Percentiles rank a stretch among this genome's conserved stretches.
Conservation (phyloP, 2,797 vertebrate genomes). For the Apogon talboti region DNA sequence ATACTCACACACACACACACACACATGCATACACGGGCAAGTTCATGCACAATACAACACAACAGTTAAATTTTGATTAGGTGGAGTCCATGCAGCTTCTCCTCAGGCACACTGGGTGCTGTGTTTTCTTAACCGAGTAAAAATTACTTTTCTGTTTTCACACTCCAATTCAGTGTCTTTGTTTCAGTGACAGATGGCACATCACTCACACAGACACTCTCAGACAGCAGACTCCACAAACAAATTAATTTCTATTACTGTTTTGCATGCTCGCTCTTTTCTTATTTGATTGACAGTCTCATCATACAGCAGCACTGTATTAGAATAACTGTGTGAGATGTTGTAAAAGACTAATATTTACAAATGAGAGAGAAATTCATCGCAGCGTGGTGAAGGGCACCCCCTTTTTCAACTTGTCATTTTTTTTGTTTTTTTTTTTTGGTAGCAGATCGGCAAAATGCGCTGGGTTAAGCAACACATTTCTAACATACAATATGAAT, state of each 20-base stretch:
- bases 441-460: too few relatives aligned
- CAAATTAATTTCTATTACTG: conserved; percentile 79
- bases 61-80: conserved; percentile 70
- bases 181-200: conserved; percentile 76
- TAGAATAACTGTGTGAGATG: conserved; percentile 35
- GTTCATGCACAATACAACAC: conserved; percentile 36
- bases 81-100: conserved; percentile 50
- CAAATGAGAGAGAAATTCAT: conserved; percentile 47
- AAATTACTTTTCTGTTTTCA: conserved; percentile 60
- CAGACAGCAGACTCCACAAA: conserved; percentile 74
- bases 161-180: conserved; percentile 67
- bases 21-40: conserved; percentile 1
- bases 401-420: conserved; percentile 21
- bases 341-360: conserved; percentile 30
- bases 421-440: conserved; percentile 4
- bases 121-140: conserved; percentile 63
- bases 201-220: conserved; percentile 70
- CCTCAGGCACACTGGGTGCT: conserved; percentile 57
- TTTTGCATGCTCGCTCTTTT: conserved; percentile 66
- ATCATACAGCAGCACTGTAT: conserved; percentile 50
- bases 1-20: conserved; percentile 8
- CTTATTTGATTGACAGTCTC: conserved; percentile 68
- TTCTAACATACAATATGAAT: background rate
- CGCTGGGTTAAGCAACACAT: too few relatives aligned
- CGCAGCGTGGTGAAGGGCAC: conserved; percentile 17